phyloP scores from a whole-genome alignment of 2,113 vertebrate genomes.

The Pseudorasbora parva region DNA sequence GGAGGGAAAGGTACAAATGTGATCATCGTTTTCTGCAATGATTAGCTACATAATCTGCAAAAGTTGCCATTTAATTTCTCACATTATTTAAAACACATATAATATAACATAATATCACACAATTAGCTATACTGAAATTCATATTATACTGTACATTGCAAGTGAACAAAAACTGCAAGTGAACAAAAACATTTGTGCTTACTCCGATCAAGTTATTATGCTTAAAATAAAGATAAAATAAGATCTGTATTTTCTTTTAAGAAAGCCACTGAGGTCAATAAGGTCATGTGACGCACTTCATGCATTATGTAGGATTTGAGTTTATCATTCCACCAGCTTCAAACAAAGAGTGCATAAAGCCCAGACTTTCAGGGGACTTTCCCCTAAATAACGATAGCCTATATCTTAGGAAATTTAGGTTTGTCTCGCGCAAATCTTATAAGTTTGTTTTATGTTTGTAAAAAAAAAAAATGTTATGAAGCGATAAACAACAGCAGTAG shows the following conservation, averaged over 20 bases:
- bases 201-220: background rate
- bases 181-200: background rate
- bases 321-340: background rate
- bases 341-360: background rate
- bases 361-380: background rate
- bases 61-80: background rate
- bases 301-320: background rate
- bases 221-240: background rate
- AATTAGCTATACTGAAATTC: background rate
- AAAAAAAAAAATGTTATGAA: background rate
- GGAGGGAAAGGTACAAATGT: background rate
- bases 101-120: background rate
- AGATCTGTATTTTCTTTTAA: background rate
- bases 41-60: background rate
- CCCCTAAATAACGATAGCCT: background rate
- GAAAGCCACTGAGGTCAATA: background rate
- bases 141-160: conserved; percentile 5
- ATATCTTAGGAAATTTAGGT: background rate
- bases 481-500: background rate
- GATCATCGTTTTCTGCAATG: background rate
- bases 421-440: background rate
- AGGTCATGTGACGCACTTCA: conserved; percentile 2
- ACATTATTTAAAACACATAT: background rate
- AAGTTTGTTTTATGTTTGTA: background rate
- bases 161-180: too few species aligned